phyloP scores from a whole-genome alignment of 1,140 invertebrate species.

The Globodera rostochiensis region DNA sequence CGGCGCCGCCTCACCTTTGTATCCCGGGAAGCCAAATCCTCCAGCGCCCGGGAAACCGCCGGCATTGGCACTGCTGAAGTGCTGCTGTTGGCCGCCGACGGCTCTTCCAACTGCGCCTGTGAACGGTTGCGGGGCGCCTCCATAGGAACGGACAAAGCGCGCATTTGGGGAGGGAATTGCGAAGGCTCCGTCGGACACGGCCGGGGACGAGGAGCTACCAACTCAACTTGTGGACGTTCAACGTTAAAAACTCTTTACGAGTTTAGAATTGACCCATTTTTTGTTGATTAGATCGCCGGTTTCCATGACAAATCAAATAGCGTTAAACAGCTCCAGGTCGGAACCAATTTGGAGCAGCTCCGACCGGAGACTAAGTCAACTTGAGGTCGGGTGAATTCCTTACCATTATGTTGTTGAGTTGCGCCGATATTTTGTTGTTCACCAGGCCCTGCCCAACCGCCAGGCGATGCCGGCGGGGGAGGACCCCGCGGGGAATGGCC shows the following conservation, averaged over 20 bases:
- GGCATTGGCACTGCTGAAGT: background rate
- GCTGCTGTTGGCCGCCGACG: background rate
- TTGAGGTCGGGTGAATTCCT: background rate
- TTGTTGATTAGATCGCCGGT: background rate
- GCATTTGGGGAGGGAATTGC: background rate
- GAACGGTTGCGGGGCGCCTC: background rate
- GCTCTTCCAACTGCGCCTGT: background rate
- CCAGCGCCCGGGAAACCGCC: background rate
- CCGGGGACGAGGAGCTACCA: background rate
- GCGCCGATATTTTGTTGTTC: background rate
- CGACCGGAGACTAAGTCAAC: no score
- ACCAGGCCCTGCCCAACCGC: no score
- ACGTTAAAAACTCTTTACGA: background rate
- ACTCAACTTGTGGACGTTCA: conserved; percentile 2
- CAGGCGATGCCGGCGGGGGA: background rate
- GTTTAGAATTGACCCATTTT: background rate
- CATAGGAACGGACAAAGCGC: background rate
- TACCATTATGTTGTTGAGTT: background rate
- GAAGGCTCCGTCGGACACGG: background rate
- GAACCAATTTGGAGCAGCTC: no score
- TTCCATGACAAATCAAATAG: background rate
- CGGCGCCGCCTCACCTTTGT: background rate
- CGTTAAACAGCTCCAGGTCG: no score
- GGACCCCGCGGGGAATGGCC: background rate
- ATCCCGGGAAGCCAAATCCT: background rate